phyloP scores from a whole-genome alignment of 2,888 invertebrate genomes.

The Furcula furcula region DNA sequence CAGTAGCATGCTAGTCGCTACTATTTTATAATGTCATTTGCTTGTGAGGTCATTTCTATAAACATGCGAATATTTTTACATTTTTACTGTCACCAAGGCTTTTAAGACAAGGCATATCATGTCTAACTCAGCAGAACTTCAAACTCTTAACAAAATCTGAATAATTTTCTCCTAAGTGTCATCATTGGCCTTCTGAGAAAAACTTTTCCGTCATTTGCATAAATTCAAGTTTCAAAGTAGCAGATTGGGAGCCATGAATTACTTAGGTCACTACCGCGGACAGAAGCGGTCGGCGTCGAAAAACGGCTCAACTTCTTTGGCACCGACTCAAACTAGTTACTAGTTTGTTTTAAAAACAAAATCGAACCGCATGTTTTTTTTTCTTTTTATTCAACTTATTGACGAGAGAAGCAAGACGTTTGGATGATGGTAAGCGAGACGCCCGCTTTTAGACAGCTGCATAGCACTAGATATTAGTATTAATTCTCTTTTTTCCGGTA shows the following conservation, averaged over 20 bases:
- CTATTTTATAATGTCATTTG: no score
- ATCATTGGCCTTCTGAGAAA: neutral
- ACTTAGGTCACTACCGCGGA: conserved; percentile 17
- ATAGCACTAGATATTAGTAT: no score
- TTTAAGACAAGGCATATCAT: neutral
- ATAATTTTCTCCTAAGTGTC: neutral
- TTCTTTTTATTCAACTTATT: conserved; percentile 11
- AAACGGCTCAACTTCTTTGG: conserved; percentile 45
- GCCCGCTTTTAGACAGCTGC: no score
- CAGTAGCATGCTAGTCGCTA: no score
- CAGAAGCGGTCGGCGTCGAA: conserved; percentile 31
- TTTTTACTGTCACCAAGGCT: no score
- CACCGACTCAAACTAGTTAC: conserved; percentile 43
- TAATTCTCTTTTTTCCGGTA: no score
- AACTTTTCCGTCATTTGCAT: conserved; percentile 31
- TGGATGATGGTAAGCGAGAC: no score
- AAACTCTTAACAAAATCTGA: neutral
- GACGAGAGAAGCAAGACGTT: no score
- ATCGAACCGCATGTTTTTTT: conserved; percentile 6
- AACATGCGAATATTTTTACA: no score
- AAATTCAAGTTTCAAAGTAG: conserved; percentile 21
- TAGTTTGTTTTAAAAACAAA: conserved; percentile 18
- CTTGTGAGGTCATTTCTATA: no score
- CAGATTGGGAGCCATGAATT: conserved; percentile 29
- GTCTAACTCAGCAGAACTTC: neutral